Evolutionary conservation across 2,797 vertebrate genomes (phyloP).

Genomic region (Coreius guichenoti): DNA sequence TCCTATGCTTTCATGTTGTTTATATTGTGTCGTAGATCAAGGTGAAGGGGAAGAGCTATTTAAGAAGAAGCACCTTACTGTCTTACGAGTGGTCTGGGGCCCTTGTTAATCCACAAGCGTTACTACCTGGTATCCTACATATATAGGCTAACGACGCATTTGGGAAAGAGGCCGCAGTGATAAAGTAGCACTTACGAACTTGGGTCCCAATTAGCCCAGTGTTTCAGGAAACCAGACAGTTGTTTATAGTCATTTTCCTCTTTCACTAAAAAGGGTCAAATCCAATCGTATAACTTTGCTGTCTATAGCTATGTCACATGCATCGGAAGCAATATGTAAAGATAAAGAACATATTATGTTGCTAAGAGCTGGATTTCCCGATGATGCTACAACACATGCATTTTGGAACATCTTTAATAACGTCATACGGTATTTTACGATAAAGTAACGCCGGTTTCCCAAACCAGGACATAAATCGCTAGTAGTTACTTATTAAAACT

Average conservation of each 20-base stretch:
- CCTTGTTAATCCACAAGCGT: constrained; percentile 6
- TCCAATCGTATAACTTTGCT: neutral
- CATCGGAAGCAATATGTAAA: neutral
- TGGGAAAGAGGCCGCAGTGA: neutral
- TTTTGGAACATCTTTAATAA: neutral
- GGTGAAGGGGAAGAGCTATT: neutral
- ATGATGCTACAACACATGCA: neutral
- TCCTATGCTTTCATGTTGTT: neutral
- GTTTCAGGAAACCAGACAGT: constrained; percentile 10
- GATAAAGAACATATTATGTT: neutral
- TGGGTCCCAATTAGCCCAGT: neutral
- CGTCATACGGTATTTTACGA: neutral
- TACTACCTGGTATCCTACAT: neutral
- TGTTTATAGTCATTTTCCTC: constrained; percentile 21
- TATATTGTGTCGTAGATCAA: constrained; percentile 14
- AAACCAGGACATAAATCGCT: neutral
- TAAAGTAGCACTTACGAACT: constrained; percentile 19
- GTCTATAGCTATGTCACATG: neutral
- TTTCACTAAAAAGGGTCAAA: constrained; percentile 9
- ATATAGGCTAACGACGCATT: neutral
- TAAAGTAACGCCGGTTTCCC: neutral
- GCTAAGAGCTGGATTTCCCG: neutral
- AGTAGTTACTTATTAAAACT: neutral
- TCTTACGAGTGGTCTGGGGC: constrained; percentile 31
- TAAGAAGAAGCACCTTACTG: neutral